Evolutionary conservation across 2,797 vertebrate genomes (phyloP), one percentile per base, ranked within the genome.

Genomic region (Lacerta agilis): DNA sequence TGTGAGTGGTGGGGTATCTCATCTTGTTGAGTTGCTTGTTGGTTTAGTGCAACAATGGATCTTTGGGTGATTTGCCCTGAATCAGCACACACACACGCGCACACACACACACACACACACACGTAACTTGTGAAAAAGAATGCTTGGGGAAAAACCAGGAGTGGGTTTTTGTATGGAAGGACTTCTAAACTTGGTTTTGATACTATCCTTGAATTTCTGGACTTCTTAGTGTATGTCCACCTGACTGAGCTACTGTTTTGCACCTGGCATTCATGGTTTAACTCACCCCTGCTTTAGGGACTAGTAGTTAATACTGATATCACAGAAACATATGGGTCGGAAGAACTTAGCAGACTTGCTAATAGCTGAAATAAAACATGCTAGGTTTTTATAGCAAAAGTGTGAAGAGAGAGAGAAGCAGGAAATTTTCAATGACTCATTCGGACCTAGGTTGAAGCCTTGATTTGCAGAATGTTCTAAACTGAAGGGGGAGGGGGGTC

Each of bases 1-100:
- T 2, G 98, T 98, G 96, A 98, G 98, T 97, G 93, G 90, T 72
- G 87, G 27, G 33, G 20, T 36, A 76, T 27, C 38, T 72, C 33
- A 82, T 17, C 72, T 27, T 81, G 17, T 3, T 81, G 25, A 27
- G 41, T 80, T 27, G 38, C 11, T 81, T 33, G 55, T 81, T 81
- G 27, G 29, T 38, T 86, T 49, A 71, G 25, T 71, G 77, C 13
- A 64, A 7, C 5, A 73, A 8, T 38, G 72, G 33, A 71, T 18
- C 61, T 64, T 18, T 64, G 61, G 61, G 20, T 64, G 18, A 64
- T 64, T 55, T 64, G 61, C 61, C 17, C 17, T 64, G 20, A 18
- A 64, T 64, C 61, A 64, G 1, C 18, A 0, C 15, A 1, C 58
- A 5, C 58, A 1, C 55, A 18, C 17, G 1, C 18, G 0, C 15